Base-by-base conservation (phyloP, 1,140 invertebrate species). In the Pseudachorutes palmiensis region DNA sequence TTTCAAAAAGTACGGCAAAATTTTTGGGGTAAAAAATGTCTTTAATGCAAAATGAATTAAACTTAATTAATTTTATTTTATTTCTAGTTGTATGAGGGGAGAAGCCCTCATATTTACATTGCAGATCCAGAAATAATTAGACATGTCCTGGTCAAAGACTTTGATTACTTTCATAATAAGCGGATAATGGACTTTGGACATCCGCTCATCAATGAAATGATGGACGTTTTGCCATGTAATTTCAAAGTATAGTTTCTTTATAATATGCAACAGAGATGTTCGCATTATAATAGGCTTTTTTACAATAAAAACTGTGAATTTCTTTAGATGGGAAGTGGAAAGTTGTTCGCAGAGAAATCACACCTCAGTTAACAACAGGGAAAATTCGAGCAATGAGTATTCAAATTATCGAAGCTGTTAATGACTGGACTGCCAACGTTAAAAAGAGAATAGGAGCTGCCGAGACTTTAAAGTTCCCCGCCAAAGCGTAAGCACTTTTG, bases 131-230 rank as follows among this genome's bases (percentile, higher is more conserved):
- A 79, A 70, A 68, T 84, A n/a, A 75, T 81, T 1, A 80, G 80
- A 60, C 74, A 77, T 26, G 79, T 86, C 51, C 74, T 85, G 32
- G 74, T 82, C 9, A 82, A 80, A 31, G 83, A 85, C 71, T 85
- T 86, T 70, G 74, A 79, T 14, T 75, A 79, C 70, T 85, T 86
- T 66, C 74, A 79, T 58, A 80, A 82, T 68, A 75, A 79, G 29
- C 24, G 67, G 14, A 63, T 33, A 45, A 0, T 69, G 9, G 64
- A 64, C 33, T 51, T 65, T 24, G 65, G 65, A 0, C 59, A 66
- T 33, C 16, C 41, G 0, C 30, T 66, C 3, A 64, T 70, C 29
- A 68, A 68, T 62, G 71, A 72, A 64, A 62, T 70, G 51, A 62
- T 72, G 64, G 71, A 72, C 36, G 2, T 66, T 26, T 64, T 72